phyloP scores from a whole-genome alignment of 1,140 invertebrate genomes.

The Heliconius himera region DNA sequence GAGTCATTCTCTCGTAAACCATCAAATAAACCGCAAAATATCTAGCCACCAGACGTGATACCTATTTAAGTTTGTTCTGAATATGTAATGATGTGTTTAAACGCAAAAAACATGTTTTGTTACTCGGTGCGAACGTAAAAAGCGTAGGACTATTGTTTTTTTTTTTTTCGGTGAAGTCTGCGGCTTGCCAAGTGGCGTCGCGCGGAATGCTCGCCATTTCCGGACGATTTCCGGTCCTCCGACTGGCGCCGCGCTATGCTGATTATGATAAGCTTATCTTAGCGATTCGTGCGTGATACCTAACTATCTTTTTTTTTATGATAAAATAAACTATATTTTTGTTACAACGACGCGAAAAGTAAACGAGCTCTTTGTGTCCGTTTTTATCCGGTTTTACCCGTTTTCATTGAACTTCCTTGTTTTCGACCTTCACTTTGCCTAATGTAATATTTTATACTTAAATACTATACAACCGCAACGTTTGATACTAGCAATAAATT shows the following conservation, averaged over 20 bases:
- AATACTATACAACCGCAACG: not conserved
- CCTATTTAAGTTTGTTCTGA: conserved; percentile 32
- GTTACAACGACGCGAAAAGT: conserved; percentile 3
- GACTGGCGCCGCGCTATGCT: conserved; percentile 52
- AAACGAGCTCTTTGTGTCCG: conserved; percentile 34
- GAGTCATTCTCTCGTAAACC: conserved; percentile 15
- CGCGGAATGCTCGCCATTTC: conserved; percentile 78
- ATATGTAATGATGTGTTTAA: conserved; percentile 35
- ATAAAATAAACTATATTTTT: conserved; percentile 8
- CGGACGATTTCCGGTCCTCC: conserved; percentile 73
- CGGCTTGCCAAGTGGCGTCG: conserved; percentile 64
- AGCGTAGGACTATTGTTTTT: conserved; percentile 40
- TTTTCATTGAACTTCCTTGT: conserved; percentile 40
- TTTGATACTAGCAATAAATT: not conserved
- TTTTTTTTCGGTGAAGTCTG: conserved; percentile 60
- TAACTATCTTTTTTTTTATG: not conserved
- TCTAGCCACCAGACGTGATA: conserved; percentile 23
- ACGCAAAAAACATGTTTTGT: conserved; percentile 41
- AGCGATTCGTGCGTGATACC: conserved; percentile 16
- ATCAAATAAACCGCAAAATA: conserved; percentile 36
- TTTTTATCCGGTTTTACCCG: conserved; percentile 45
- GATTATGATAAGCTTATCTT: conserved; percentile 56
- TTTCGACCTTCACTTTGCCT: conserved; percentile 45
- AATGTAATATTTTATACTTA: conserved; percentile 15
- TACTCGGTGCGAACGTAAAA: conserved; percentile 31